Base-by-base conservation (phyloP, 1,140 invertebrate species). In the Ctenoplectra terminalis region DNA sequence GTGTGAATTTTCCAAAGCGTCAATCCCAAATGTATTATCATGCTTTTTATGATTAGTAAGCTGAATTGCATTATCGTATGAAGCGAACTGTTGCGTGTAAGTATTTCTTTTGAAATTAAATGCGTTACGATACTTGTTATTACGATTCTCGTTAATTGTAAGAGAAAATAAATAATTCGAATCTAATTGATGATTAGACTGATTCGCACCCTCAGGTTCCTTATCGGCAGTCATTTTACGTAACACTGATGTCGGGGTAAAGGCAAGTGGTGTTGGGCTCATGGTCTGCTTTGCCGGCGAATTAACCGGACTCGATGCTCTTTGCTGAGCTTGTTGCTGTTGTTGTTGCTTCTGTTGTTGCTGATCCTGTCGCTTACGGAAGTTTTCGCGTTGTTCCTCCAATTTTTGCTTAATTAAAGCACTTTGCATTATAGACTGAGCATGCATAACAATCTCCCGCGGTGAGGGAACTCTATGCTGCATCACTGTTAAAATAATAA, bases 171-270 rank as follows among this genome's bases (percentile, higher is more conserved):
- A 82, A n/a, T 77, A 69, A 72, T 69, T 83, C 20, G 76, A 67
- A 85, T 87, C 80, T 87, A 90, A 80, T 85, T 88, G 75, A 74
- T 66, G 64, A 76, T 78, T 78, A 73, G 84, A 88, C 64, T 87
- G 84, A 88, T 91, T 91, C 93, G 90, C 92, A 94, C 92, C 92
- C 85, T 95, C 95, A 43, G 92, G 94, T 85, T 97, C 96, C 92
- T 97, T 98, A 86, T 98, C 98, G 31, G 97, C 97, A 56, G 97
- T 98, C 97, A 98, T 98, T 94, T 98, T 99, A 46, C 98, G 95
- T 88, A 99, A 95, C 50, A 98, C 96, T 60, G 98, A 98, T 13
- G 98, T 98, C 61, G 98, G 98, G 5, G 97, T 98, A 92, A 98
- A 98, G 6, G 97, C 96, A 75, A 97, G 94, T 9, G 96, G 96